Base-by-base conservation (phyloP, 2,113 vertebrate species). In the Crotalus viridis region DNA sequence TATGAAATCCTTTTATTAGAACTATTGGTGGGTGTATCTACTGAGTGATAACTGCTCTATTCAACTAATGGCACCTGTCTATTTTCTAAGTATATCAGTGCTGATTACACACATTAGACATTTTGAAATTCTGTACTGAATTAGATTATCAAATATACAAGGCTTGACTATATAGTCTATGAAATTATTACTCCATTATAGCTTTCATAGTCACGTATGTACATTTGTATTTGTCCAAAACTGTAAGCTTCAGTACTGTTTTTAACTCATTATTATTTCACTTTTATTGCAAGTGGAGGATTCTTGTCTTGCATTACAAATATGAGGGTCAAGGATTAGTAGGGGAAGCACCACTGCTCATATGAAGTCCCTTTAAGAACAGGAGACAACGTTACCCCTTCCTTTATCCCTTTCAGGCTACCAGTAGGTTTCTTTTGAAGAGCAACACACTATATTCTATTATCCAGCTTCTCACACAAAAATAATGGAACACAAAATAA, bases 391-490 rank as follows among this genome's bases (percentile, higher is more conserved):
- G 85, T 9, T 28, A 87, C 19, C 51, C 15, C 10, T 64, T 17
- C 26, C 86, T 28, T 56, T 10, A 10, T 89, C 81, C 88, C 89
- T 92, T 92, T 43, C 3, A n/a, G 89, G 90, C 33, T 28, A 94
- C 22, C 22, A 17, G 88, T 90, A 88, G 87, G 0, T 0, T 89
- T 95, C 85, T 94, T 95, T 97, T 97, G 96, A 90, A 97, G 92
- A 93, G 93, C 69, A 86, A 90, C 8, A 92, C 96, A 96, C 96
- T 91, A 95, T 95, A 96, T 94, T 88, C 93, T 95, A 97, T 93
- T 95, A 97, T 96, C 94, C 96, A 97, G 91, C 94, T 97, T 96
- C 95, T 98, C 96, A 97, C 94, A 96, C 92, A 90, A 89, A 94
- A 93, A 81, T 43, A 81, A 94, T 95, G 90, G 88, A 89, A 94